Evolutionary conservation across 2,888 invertebrate genomes (phyloP).

Genomic region (Prenolepis imparis): DNA sequence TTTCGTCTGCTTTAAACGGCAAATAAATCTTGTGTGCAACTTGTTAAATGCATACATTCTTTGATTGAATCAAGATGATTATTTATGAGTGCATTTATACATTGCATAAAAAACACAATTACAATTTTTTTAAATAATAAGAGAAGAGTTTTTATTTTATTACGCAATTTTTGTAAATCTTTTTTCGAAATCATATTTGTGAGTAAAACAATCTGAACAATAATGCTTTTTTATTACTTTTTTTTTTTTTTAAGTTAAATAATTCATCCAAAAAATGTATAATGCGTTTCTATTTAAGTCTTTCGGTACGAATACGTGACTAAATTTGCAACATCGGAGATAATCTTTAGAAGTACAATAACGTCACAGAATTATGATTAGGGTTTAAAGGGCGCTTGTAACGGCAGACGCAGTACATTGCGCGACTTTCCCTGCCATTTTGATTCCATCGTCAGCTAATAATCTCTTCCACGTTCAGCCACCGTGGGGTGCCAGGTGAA

Average conservation of each 20-base stretch:
- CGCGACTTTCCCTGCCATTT: constrained; percentile 72
- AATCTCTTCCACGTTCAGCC: constrained; percentile 77
- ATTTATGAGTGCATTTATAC: neutral
- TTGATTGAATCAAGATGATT: neutral
- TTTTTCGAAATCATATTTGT: neutral
- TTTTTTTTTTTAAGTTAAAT: neutral
- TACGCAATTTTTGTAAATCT: neutral
- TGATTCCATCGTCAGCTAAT: constrained; percentile 81
- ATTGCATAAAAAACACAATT: neutral
- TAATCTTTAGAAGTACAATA: constrained; percentile 44
- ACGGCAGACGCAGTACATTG: constrained; percentile 59
- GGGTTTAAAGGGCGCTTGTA: constrained; percentile 53
- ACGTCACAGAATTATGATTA: constrained; percentile 59
- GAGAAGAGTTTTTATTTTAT: neutral
- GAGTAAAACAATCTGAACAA: constrained; percentile 1
- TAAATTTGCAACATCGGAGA: constrained; percentile 3
- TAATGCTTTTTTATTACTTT: neutral
- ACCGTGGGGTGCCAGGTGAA: constrained; percentile 75
- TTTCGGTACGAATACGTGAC: neutral
- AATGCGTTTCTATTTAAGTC: constrained; percentile 1
- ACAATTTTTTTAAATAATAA: neutral
- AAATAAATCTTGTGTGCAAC: neutral
- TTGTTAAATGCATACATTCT: neutral
- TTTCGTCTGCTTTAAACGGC: constrained; percentile 40
- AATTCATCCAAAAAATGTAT: neutral